Conservation (phyloP, 2,113 vertebrate genomes). For the Apodemus speciosus region DNA sequence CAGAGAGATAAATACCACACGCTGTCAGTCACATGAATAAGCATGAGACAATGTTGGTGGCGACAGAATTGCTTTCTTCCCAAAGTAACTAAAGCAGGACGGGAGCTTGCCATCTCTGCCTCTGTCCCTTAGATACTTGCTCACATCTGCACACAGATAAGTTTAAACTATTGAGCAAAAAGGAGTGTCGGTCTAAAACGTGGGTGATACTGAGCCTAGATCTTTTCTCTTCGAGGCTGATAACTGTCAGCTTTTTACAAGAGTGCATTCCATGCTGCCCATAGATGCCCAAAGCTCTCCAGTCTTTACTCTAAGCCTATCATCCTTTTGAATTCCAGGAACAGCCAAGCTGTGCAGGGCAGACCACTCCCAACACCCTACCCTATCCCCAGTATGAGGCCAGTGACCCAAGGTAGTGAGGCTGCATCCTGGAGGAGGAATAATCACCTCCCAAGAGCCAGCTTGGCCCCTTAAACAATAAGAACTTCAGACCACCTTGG, state of each 20-base stretch:
- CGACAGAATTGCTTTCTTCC: neutral
- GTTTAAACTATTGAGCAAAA: neutral
- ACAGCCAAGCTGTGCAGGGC: neutral
- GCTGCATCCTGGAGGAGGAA: neutral
- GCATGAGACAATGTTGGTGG: neutral
- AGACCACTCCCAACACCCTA: neutral
- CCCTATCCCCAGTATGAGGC: neutral
- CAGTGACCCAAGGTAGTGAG: neutral
- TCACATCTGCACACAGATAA: neutral
- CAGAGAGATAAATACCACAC: neutral
- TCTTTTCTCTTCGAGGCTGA: neutral
- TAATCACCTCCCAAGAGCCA: neutral
- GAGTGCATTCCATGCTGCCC: neutral
- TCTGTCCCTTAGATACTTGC: neutral
- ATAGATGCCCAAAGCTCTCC: neutral
- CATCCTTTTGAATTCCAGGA: neutral
- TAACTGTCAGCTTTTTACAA: neutral
- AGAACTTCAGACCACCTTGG: neutral
- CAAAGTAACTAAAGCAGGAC: neutral
- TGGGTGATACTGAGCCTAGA: neutral
- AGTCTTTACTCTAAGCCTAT: neutral
- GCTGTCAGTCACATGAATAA: neutral
- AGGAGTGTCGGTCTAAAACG: neutral
- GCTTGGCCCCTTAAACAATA: neutral
- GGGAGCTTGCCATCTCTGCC: neutral